Evolutionary conservation across 1,140 invertebrate species (phyloP), one percentile per base, ranked within the genome.

Genomic region (Cydia strobilella): DNA sequence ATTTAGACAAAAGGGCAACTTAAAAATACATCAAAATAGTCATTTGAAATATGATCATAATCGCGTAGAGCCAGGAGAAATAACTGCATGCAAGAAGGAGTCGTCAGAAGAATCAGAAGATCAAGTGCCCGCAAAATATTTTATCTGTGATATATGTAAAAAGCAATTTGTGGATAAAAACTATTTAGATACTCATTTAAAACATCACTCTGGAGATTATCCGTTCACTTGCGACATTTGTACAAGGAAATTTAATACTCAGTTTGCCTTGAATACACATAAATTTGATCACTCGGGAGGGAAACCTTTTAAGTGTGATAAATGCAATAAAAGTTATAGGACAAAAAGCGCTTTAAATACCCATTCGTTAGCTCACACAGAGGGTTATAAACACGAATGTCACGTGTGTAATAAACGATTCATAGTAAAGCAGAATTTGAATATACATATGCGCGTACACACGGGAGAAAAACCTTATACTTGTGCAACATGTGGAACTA

Each of bases 161-260:
- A 54, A 54, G 15, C 51, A 54, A 54, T 54, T 54, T 54, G n/a
- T 18, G 5, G n/a, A n/a, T n/a, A 15, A 54, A 54, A 18, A 18
- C n/a, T 54, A 54, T 54, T 54, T 54, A 18, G 15, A 54, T 18
- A 7, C 15, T 54, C 51, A 54, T 54, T 54, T 1, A 18, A 54
- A 18, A 54, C 15, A 54, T 54, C 51, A 54, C 51, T 18, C 51
- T 54, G 51, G 51, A 18, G 51, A 54, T 54, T 54, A 54, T 54
- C 51, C 51, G 5, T 54, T 18, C 15, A 7, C n/a, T 54, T 54
- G 51, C n/a, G 51, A 54, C 1, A 54, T 54, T 18, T 54, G 51
- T 18, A 15, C n/a, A 18, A 54, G n/a, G n/a, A 54, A 9, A 15
- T 54, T 54, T 15, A 54, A 20, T 18, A 54, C 51, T 2, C 51